Base-by-base conservation (phyloP, 2,113 vertebrate species). In the Aegithalos caudatus region DNA sequence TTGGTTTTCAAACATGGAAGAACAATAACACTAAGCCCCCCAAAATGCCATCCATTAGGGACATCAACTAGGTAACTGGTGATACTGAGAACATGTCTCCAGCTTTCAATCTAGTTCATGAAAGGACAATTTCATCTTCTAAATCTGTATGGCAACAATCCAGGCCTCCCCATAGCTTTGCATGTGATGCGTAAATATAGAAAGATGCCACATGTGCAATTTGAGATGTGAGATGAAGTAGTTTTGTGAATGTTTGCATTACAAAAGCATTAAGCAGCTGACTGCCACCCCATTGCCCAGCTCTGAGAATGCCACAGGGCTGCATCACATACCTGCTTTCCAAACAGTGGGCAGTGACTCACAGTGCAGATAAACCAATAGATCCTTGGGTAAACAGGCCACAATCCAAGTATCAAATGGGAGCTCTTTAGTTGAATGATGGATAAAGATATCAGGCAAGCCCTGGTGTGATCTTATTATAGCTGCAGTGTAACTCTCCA, bases 301-400 rank as follows among this genome's bases (percentile, higher is more conserved):
- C 48, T 44, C 62, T 6, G 1, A 78, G n/a, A 2, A 2, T 1
- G 1, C 44, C 0, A 13, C 83, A 65, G 40, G 51, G 33, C 45
- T 86, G 35, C 2, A 2, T 2, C 3, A 3, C 3, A 9, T 5
- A 1, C 56, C 38, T 2, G 1, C 35, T 72, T 73, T 70, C 62
- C 54, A n/a, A 57, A 66, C 7, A 35, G 50, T 22, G 16, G 20
- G 45, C 79, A 72, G 58, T 89, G 73, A 87, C 62, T 77, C 81
- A 85, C 2, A 31, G 25, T 0, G 4, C 45, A 78, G 57, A 89
- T 35, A 96, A 94, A 81, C 11, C 9, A 51, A 53, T 37, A 78
- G 76, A 84, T 53, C 78, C 87, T 40, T 28, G 29, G n/a, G 61
- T 81, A 84, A 92, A 85, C 42, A 54, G 61, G 53, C 51, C 45